These are phyloP conservation scores for Microchirus variegatus DNA, from an alignment of 2,797 vertebrate genomes.

Conservation along the genomic window DNA sequence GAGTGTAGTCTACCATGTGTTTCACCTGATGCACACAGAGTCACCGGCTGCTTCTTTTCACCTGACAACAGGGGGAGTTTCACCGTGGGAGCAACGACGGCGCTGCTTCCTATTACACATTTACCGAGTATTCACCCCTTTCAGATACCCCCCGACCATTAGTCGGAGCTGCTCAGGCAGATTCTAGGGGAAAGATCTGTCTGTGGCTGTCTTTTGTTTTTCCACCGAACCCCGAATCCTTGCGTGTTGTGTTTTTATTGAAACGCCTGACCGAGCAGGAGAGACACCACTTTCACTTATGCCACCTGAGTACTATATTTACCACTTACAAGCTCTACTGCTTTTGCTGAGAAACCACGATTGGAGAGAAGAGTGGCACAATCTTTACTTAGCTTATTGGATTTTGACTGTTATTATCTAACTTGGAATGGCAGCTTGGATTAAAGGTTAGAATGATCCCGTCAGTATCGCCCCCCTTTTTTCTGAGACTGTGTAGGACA, in stretches of 20 bases:
- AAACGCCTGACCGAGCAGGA: too few species aligned
- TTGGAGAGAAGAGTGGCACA: neutral
- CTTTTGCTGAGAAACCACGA: constrained; percentile 25
- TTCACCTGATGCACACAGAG: constrained; percentile 60
- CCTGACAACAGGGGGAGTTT: constrained; percentile 45
- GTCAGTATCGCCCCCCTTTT: neutral
- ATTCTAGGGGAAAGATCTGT: neutral
- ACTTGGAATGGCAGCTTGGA: constrained; percentile 26
- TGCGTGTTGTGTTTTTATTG: too few species aligned
- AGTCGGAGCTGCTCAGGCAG: constrained; percentile 20
- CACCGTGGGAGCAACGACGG: constrained; percentile 25
- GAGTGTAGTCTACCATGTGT: constrained; percentile 45
- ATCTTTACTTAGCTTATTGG: neutral
- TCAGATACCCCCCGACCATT: constrained; percentile 30
- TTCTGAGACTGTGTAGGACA: too few species aligned
- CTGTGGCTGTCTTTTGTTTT: too few species aligned
- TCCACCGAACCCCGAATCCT: too few species aligned
- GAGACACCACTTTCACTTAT: too few species aligned
- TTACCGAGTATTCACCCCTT: constrained; percentile 24
- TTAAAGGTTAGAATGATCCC: constrained; percentile 41
- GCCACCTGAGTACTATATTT: constrained; percentile 10
- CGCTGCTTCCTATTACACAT: constrained; percentile 23
- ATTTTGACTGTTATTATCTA: constrained; percentile 34
- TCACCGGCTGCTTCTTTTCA: constrained; percentile 61
- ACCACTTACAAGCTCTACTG: constrained; percentile 25